Evolutionary conservation across 1,140 invertebrate genomes (phyloP).

Genomic region (Solen grandis): DNA sequence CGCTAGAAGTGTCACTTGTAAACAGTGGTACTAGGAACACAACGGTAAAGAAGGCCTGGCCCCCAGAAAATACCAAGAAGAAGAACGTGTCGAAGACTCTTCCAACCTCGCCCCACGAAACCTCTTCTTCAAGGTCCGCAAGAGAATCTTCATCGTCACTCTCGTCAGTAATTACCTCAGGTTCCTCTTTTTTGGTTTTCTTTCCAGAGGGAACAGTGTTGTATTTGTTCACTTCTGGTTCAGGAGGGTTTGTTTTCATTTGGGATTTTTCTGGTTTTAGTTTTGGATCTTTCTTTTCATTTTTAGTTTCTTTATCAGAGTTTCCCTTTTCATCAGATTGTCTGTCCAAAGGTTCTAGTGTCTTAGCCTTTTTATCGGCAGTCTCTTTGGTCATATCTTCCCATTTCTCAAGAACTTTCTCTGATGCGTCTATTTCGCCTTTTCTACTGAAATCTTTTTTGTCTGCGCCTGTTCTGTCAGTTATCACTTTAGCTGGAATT

Average conservation of each 20-base stretch:
- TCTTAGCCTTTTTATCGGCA: background rate
- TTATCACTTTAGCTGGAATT: too few relatives aligned
- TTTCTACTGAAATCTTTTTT: background rate
- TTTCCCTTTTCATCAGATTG: too few relatives aligned
- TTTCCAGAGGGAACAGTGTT: too few relatives aligned
- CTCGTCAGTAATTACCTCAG: background rate
- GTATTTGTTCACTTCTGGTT: too few relatives aligned
- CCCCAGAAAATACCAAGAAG: slow-evolving; percentile 3
- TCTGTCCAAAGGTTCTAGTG: too few relatives aligned
- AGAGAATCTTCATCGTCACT: background rate
- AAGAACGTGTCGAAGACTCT: slow-evolving; percentile 12
- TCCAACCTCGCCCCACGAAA: slow-evolving; percentile 3
- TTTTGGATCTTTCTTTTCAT: too few relatives aligned
- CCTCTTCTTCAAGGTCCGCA: background rate
- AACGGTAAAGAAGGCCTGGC: slow-evolving; percentile 4
- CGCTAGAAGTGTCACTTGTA: too few relatives aligned
- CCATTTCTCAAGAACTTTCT: background rate
- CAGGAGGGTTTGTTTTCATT: too few relatives aligned
- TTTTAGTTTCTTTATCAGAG: too few relatives aligned
- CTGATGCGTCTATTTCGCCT: background rate
- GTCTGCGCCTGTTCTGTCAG: background rate
- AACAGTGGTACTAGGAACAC: background rate
- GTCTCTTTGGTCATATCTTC: background rate
- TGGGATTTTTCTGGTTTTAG: too few relatives aligned
- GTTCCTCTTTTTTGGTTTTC: background rate